Base-by-base conservation (phyloP, 2,797 vertebrate genomes). In the Manis crassicaudata region DNA sequence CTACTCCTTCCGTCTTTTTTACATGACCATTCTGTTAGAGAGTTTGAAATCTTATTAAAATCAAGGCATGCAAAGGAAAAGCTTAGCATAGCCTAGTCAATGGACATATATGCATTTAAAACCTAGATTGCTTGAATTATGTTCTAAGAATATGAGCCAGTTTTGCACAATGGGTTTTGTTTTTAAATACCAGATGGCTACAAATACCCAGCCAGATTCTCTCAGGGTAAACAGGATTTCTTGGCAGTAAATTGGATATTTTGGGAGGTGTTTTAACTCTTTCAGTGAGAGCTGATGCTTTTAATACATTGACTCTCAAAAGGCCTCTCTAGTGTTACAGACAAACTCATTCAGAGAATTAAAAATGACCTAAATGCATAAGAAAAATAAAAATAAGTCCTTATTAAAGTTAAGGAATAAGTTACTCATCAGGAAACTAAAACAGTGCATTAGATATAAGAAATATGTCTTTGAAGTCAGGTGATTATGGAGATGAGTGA, bases 101-200 rank as follows among this genome's bases (percentile, higher is more conserved):
- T 32, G 35, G 60, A n/a, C 58, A 18, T 35, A 27, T 20, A 32
- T 23, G 85, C 52, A 12, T 75, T 96, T 96, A 46, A 95, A 97
- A 88, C 43, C 65, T 65, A 87, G 95, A 79, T 80, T 70, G 56
- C n/a, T 60, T 76, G 56, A 72, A 21, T 82, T 89, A 20, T 88
- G 52, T 91, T 95, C 95, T 86, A 21, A 68, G 94, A 93, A 92
- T 88, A 52, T 56, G 77, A 72, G 52, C 86, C 20, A 92, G 81
- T 76, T 93, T 62, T 82, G 46, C 63, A 93, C 80, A n/a, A 89
- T 79, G 56, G 58, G 23, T 91, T 97, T 97, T 93, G 32, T n/a
- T 96, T 97, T 97, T 95, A 92, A 97, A 93, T 94, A 94, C 90
- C 97, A 98, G 96, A 96, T 97, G 97, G 92, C 63, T 62, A 46